These are phyloP conservation scores for Junonia oenone DNA, from an alignment of 2,888 invertebrate species.

Conservation along the genomic window DNA sequence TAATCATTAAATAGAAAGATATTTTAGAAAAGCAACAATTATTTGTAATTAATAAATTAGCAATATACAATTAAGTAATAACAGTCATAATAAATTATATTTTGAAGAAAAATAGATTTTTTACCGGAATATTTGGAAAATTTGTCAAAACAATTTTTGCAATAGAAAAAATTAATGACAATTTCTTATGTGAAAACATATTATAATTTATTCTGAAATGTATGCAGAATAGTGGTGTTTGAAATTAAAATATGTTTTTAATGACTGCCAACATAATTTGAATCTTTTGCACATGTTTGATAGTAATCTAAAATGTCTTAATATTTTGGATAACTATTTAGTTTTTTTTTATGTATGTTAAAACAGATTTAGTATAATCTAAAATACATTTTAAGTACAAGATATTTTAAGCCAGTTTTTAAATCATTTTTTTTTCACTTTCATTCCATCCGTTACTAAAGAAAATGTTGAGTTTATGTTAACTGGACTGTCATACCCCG, in stretches of 20 bases:
- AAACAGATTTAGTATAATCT: neutral
- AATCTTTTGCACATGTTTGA: too few species aligned
- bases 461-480: neutral
- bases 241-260: neutral
- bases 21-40: constrained; percentile 32
- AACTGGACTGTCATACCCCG: too few species aligned
- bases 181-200: neutral
- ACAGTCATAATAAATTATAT: neutral
- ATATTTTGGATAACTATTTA: neutral
- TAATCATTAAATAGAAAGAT: too few species aligned
- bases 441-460: neutral
- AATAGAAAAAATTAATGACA: neutral
- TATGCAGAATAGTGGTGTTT: too few species aligned
- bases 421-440: neutral
- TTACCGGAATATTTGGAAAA: neutral
- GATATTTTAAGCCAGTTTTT: neutral
- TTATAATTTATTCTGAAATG: too few species aligned
- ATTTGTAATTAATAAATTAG: too few species aligned
- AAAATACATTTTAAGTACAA: neutral
- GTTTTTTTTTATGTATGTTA: neutral
- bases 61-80: neutral
- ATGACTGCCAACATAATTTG: neutral
- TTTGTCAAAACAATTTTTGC: neutral
- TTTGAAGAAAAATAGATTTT: neutral
- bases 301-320: neutral